Evolutionary conservation across 2,888 invertebrate genomes (phyloP), one percentile per base, ranked within the genome.

Genomic region (Athripsodes cinereus): DNA sequence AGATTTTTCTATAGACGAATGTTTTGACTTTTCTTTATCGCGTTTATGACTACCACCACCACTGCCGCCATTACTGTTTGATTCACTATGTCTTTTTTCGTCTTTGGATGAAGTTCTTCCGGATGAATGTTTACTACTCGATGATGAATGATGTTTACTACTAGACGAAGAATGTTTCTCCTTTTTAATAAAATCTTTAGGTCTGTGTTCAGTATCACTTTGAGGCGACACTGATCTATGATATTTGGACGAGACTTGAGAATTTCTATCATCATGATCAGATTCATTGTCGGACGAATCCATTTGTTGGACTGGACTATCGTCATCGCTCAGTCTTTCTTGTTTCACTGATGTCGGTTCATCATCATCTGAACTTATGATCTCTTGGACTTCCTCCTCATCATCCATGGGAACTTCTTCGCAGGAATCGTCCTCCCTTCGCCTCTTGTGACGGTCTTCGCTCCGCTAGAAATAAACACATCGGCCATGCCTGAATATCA

Each of bases 51-150:
- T 10, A 10, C 26, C 10, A 10, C 26, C 10, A 26, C 26, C 10
- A 10, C 26, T 26, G 26, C 26, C 10, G 10, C 26, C 10, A 10
- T 10, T 26, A 10, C 26, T 26, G 10, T 26, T 26, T n/a, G n/a
- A n/a, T 18, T 58, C 46, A 52, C 44, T 58, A 47, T 40, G 34
- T 55, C 26, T 40, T 40, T 54, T 49, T n/a, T 20, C 16, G n/a
- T 56, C 56, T 53, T 46, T 59, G 3, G 62, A 60, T 48, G 61
- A 58, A 53, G 58, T 61, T 52, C 35, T 63, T 44, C 55, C 56
- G 6, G 57, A 50, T 47, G 31, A 16, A 31, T 61, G 57, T 31
- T 67, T 66, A 53, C 61, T 67, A 52, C 63, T 61, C 70, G 40
- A 40, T 13, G 3, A 13, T 5, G 2, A 13, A 40, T 40, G 40